Conservation (phyloP, 1,140 invertebrate species). For the Proales similis region DNA sequence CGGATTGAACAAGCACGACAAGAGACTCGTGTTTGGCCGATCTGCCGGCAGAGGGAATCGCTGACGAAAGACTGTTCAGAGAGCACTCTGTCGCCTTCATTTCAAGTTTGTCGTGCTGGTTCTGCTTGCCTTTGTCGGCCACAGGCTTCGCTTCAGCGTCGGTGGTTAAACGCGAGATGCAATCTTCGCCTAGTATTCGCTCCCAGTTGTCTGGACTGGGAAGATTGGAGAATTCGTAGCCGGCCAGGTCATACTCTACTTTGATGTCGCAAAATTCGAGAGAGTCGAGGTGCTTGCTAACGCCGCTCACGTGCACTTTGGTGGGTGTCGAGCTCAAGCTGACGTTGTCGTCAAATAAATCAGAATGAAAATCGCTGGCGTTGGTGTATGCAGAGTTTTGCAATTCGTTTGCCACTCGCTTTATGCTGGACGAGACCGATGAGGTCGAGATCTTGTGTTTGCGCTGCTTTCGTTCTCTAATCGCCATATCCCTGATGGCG, state of each 20-base stretch:
- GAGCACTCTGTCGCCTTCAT: no score
- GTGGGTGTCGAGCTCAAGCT: background rate
- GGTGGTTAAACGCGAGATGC: slow-evolving; percentile 19
- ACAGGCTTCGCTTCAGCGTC: slow-evolving; percentile 2
- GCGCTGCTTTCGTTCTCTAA: background rate
- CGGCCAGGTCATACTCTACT: no score
- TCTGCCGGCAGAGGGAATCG: no score
- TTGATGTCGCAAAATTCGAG: no score
- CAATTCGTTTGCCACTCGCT: slow-evolving; percentile 24
- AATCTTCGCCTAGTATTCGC: slow-evolving; percentile 32
- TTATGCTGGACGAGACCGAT: slow-evolving; percentile 23
- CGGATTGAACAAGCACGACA: no score
- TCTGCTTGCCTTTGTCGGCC: no score
- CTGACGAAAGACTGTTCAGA: no score
- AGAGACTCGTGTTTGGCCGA: no score
- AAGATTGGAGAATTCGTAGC: slow-evolving; percentile 23
- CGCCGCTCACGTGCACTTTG: background rate
- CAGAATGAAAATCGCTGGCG: background rate
- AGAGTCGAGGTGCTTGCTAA: background rate
- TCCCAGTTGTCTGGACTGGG: slow-evolving; percentile 24
- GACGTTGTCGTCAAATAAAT: background rate
- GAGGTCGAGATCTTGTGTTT: slow-evolving; percentile 35
- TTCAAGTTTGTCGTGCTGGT: no score
- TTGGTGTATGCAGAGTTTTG: background rate
- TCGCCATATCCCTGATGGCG: slow-evolving; percentile 30